Conservation (phyloP, 1,140 invertebrate species). For the Hirudo medicinalis region DNA sequence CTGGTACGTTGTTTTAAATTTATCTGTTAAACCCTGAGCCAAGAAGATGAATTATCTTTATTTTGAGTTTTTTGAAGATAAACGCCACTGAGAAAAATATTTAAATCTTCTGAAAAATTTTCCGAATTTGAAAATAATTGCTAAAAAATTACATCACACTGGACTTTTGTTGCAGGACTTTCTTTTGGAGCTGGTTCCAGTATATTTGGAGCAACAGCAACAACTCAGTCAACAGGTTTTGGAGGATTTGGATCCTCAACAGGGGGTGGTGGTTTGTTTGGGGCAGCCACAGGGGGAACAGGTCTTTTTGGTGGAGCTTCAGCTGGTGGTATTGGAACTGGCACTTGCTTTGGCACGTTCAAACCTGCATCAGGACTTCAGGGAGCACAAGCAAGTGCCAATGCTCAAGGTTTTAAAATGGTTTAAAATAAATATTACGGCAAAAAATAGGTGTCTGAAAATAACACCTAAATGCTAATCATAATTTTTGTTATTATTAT, state of each 20-base stretch:
- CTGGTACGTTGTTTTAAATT: too few species aligned
- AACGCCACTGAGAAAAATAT: too few species aligned
- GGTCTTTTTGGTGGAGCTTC: constrained; percentile 15
- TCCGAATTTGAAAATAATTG: too few species aligned
- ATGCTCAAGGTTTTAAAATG: neutral
- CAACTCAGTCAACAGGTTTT: constrained; percentile 31
- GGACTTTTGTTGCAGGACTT: too few species aligned
- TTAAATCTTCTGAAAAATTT: too few species aligned
- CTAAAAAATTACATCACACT: too few species aligned
- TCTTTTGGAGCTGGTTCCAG: neutral
- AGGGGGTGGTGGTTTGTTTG: constrained; percentile 25
- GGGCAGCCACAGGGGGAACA: constrained; percentile 20
- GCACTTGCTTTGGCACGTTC: constrained; percentile 13
- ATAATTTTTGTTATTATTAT: neutral
- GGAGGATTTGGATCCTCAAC: constrained; percentile 5
- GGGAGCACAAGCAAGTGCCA: neutral
- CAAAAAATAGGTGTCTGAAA: neutral
- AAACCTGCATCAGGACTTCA: neutral
- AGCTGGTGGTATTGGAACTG: constrained; percentile 22
- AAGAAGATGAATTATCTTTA: too few species aligned
- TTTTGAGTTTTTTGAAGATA: too few species aligned
- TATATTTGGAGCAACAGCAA: neutral
- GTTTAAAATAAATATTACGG: neutral
- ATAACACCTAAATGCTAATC: neutral
- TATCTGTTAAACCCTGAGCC: too few species aligned